Evolutionary conservation across 2,113 vertebrate species (phyloP).

Genomic region (Oreamnos americanus): DNA sequence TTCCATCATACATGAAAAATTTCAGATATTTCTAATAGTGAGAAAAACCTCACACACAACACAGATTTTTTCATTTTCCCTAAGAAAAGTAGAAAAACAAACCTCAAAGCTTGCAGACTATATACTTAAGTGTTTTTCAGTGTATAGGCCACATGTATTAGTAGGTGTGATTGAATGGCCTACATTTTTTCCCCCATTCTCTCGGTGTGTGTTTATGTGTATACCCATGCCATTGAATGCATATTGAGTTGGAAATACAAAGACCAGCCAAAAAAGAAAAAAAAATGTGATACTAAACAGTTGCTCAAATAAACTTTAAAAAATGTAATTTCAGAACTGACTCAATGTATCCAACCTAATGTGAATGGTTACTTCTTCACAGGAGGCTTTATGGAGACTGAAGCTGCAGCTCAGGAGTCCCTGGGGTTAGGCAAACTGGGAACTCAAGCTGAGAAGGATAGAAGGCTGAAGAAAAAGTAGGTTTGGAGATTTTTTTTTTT

Average conservation of each 20-base stretch:
- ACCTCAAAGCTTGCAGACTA: neutral
- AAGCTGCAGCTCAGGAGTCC: constrained; percentile 91
- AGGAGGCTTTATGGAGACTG: constrained; percentile 93
- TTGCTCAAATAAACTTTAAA: neutral
- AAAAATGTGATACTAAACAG: neutral
- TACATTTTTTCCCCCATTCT: neutral
- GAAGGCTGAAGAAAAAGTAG: constrained; percentile 98
- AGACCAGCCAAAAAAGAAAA: neutral
- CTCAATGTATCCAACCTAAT: neutral
- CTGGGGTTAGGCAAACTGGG: constrained; percentile 93
- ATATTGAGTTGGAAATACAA: neutral
- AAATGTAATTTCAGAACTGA: neutral
- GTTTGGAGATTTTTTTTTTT: constrained; percentile 66
- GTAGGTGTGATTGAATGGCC: neutral
- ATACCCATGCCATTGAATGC: neutral
- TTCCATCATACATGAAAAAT: neutral
- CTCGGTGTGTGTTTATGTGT: neutral
- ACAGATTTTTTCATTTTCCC: neutral
- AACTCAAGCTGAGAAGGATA: constrained; percentile 98
- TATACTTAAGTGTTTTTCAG: neutral
- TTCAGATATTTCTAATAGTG: neutral
- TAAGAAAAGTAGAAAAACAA: neutral
- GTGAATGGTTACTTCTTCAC: constrained; percentile 55
- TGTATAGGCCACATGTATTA: neutral
- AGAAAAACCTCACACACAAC: neutral